These are phyloP conservation scores for Caprella mutica DNA, from an alignment of 2,888 invertebrate genomes.

Conservation along the genomic window DNA sequence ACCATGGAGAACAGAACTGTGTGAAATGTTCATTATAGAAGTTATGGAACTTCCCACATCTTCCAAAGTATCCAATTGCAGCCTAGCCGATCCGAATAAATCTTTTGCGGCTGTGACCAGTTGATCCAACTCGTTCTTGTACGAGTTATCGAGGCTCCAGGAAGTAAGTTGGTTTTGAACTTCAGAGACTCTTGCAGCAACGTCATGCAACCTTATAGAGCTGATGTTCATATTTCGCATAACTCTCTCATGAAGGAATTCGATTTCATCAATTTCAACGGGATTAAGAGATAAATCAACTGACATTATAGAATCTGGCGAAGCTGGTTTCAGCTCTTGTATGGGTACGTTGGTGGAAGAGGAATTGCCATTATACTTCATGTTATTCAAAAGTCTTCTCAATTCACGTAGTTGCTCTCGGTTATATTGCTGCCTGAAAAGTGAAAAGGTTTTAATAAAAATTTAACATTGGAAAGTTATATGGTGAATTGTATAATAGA, in stretches of 20 bases:
- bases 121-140: constrained; percentile 20
- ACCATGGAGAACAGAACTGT: neutral
- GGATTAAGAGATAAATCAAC: too few species aligned
- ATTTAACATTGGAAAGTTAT: neutral
- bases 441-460: neutral
- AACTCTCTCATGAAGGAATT: neutral
- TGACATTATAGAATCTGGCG: too few species aligned
- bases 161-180: constrained; percentile 11
- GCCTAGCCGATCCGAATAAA: constrained; percentile 17
- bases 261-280: neutral
- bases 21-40: too few species aligned
- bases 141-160: too few species aligned
- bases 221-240: constrained; percentile 13
- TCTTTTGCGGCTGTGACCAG: constrained; percentile 28
- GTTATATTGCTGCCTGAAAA: constrained; percentile 23
- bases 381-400: neutral
- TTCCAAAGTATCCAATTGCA: constrained; percentile 13
- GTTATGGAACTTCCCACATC: neutral
- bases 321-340: too few species aligned
- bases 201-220: constrained; percentile 13
- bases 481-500: neutral
- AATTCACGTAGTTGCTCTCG: constrained; percentile 16
- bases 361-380: neutral
- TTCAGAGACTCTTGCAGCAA: constrained; percentile 12
- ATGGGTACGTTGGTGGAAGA: neutral